Base-by-base conservation (phyloP, 2,797 vertebrate genomes). In the Okamejei kenojei region DNA sequence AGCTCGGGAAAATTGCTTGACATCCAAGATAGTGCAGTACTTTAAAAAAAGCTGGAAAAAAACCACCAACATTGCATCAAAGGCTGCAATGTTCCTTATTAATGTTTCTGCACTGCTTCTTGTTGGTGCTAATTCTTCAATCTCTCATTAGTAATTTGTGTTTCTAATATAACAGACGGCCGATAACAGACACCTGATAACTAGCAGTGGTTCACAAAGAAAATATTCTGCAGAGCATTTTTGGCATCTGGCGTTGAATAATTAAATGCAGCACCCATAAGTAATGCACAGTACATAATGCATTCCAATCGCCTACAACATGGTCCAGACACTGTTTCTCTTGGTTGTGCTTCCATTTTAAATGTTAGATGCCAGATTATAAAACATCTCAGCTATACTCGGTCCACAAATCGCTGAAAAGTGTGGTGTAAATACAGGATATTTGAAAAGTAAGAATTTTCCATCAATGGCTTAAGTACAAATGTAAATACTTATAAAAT, bases 201-300 rank as follows among this genome's bases (percentile, higher is more conserved):
- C 71, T 38, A 92, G 68, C 38, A 58, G 90, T 91, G 73, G 38
- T 74, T 76, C 15, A 7, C 74, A 92, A 92, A 76, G 71, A 92
- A 92, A 74, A 92, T 54, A 76, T 74, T 92, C 71, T n/a, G 45
- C 68, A 54, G 71, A 92, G 73, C 90, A 13, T 35, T 76, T 54
- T 21, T 76, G 38, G 90, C 90, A 92, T 92, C 90, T 92, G 90
- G 90, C 21, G 90, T 92, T 92, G 26, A 92, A 92, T 92, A 92
- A 92, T 92, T 92, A 92, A 92, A 74, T 92, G 35, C 71, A 92
- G 38, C 38, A 29, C 74, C 90, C 90, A 76, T 92, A 92, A 92
- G 90, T 76, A 92, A 92, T 54, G 29, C 38, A 58, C 0, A 19
- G 76, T 92, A 92, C 54, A 74, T 92, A 92, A 92, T 76, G 71